Base-by-base conservation (phyloP, 2,113 vertebrate genomes). In the Dascyllus trimaculatus region DNA sequence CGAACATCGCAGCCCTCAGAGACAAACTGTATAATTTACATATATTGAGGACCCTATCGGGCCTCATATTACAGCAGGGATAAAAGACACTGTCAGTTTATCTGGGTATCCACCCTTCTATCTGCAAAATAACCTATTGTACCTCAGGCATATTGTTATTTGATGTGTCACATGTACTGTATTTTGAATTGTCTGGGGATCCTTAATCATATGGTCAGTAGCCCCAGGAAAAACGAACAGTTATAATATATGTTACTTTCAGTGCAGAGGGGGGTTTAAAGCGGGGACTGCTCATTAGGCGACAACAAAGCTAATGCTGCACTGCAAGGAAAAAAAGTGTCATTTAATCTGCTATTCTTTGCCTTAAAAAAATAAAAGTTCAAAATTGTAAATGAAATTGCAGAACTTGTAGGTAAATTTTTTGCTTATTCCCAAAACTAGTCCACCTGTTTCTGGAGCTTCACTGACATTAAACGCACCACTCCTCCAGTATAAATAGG, bases 11-110 rank as follows among this genome's bases (percentile, higher is more conserved):
- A 97, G 96, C 95, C 95, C 96, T 94, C 95, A 94, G 96, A 97
- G 95, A 92, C 95, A 95, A 97, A 97, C 95, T 96, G 95, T 95
- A 95, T 96, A 95, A 99, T 98, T 97, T 97, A 95, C 96, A 97
- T 97, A 96, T 95, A 97, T 96, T 96, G 96, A 95, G 96, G 95
- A 96, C 94, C 93, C 94, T 95, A 95, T 95, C 93, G 93, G 94
- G 95, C 95, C 92, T 95, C 94, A 89, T 95, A 93, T 95, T 96
- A 92, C 95, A 95, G 86, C 80, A 83, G 85, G 88, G 78, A 91
- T 91, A 93, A 95, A 95, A 88, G 92, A 92, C 93, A 92, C 94
- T 96, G 95, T 93, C 96, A 93, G 92, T 94, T 95, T 82, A 91
- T 91, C 85, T 89, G 90, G 62, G 89, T 90, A 95, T 88, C 93